A percentile compares a stretch with the other conserved stretches of the same genome.
Conservation (phyloP, 2,888 invertebrate genomes). For the Eurytoma californica region DNA sequence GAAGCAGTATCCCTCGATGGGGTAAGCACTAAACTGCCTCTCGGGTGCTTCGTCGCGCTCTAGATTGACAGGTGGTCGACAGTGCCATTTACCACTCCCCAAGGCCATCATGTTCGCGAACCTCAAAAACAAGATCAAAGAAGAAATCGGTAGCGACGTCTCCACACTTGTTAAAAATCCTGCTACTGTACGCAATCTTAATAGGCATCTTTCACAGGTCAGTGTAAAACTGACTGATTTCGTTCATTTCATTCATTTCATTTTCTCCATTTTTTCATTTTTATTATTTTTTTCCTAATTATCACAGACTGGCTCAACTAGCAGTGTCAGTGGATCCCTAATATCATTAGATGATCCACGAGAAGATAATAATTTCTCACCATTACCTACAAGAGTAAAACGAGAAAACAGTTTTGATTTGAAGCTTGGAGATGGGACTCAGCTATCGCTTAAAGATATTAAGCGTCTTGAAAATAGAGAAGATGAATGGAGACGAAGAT, state of each 20-base stretch:
- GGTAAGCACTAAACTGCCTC: neutral
- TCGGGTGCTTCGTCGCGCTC: conserved; percentile 35
- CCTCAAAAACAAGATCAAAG: conserved; percentile 91
- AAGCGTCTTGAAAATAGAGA: conserved; percentile 70
- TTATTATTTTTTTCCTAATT: conserved; percentile 24
- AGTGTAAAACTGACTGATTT: too few species aligned
- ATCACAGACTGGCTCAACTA: conserved; percentile 71
- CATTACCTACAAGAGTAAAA: conserved; percentile 63
- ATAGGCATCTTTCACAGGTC: conserved; percentile 71
- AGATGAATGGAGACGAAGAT: conserved; percentile 71
- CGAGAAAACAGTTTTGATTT: conserved; percentile 74
- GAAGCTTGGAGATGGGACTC: conserved; percentile 72
- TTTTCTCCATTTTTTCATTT: neutral
- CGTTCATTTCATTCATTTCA: conserved; percentile 20
- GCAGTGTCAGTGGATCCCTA: conserved; percentile 73
- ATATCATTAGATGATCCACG: conserved; percentile 70
- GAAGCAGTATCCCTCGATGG: too few species aligned
- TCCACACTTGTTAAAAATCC: conserved; percentile 74
- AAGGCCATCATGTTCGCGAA: conserved; percentile 85
- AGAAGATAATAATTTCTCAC: conserved; percentile 67
- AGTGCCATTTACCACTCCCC: conserved; percentile 24
- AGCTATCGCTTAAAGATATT: conserved; percentile 69
- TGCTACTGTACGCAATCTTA: conserved; percentile 69
- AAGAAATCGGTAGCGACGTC: conserved; percentile 90
- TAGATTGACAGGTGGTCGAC: conserved; percentile 63